phyloP scores from a whole-genome alignment of 2,797 vertebrate species.

The Pteronotus mesoamericanus region DNA sequence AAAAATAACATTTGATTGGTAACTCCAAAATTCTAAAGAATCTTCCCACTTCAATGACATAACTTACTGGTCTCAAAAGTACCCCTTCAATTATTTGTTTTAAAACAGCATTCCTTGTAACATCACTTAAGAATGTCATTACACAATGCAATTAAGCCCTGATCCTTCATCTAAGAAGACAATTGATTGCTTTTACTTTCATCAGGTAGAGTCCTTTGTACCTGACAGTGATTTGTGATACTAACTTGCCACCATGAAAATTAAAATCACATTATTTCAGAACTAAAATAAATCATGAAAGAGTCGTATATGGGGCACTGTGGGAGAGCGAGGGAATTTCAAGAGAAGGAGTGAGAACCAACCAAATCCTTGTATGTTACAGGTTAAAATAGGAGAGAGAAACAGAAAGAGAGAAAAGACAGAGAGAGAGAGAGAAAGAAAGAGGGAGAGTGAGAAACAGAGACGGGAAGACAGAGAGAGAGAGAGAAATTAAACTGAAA shows the following conservation, averaged over 20 bases:
- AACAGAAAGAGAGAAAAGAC: background rate
- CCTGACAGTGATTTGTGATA: background rate
- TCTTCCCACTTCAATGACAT: background rate
- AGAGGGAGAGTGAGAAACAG: background rate
- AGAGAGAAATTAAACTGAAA: background rate
- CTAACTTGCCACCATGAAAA: background rate
- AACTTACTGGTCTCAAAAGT: background rate
- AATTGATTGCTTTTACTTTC: background rate
- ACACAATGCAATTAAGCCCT: no score
- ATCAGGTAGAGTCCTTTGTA: background rate
- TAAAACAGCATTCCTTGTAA: background rate
- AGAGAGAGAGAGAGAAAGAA: background rate
- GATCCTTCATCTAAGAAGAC: background rate
- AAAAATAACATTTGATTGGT: background rate
- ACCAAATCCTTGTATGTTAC: background rate
- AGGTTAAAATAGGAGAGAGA: background rate
- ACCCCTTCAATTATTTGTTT: background rate
- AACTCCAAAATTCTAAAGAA: background rate
- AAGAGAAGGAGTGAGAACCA: background rate
- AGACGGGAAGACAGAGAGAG: background rate
- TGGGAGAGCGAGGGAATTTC: background rate
- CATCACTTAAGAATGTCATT: background rate
- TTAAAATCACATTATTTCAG: background rate
- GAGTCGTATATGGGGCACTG: background rate
- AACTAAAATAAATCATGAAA: background rate